These are phyloP conservation scores for Druceiella hillmani DNA, from an alignment of 2,888 invertebrate species.

Conservation along the genomic window DNA sequence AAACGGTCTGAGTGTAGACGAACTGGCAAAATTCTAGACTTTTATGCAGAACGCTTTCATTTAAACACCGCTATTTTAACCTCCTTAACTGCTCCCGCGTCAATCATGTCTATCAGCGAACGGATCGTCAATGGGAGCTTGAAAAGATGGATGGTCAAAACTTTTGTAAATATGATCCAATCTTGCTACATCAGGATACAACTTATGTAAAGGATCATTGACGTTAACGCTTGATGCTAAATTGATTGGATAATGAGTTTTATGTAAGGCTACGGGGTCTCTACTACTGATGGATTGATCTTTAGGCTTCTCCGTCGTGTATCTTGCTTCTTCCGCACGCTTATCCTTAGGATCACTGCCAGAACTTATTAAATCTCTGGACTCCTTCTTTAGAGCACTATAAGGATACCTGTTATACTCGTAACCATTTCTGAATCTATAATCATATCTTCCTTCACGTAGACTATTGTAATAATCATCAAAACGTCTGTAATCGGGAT, in stretches of 20 bases:
- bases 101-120: slow-evolving; percentile 43
- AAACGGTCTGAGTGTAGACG: too few species aligned
- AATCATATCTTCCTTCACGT: slow-evolving; percentile 42
- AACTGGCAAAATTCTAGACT: too few species aligned
- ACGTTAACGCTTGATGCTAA: too few species aligned
- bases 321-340: slow-evolving; percentile 37
- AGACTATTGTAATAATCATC: slow-evolving; percentile 36
- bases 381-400: slow-evolving; percentile 42
- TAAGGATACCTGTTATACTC: slow-evolving; percentile 36
- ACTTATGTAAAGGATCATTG: slow-evolving; percentile 37
- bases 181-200: slow-evolving; percentile 36
- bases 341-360: slow-evolving; percentile 40
- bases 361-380: slow-evolving; percentile 41
- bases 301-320: slow-evolving; percentile 42
- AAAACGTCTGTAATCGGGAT: slow-evolving; percentile 38
- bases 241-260: too few species aligned
- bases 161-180: slow-evolving; percentile 39
- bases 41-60: too few species aligned
- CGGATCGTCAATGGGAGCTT: slow-evolving; percentile 40
- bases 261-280: slow-evolving; percentile 33
- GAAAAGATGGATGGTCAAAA: slow-evolving; percentile 43
- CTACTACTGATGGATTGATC: slow-evolving; percentile 32
- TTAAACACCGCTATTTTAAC: too few species aligned
- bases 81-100: too few species aligned
- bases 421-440: slow-evolving; percentile 34